Evolutionary conservation across 2,113 vertebrate species (phyloP).

Genomic region (Pycnonotus jocosus): DNA sequence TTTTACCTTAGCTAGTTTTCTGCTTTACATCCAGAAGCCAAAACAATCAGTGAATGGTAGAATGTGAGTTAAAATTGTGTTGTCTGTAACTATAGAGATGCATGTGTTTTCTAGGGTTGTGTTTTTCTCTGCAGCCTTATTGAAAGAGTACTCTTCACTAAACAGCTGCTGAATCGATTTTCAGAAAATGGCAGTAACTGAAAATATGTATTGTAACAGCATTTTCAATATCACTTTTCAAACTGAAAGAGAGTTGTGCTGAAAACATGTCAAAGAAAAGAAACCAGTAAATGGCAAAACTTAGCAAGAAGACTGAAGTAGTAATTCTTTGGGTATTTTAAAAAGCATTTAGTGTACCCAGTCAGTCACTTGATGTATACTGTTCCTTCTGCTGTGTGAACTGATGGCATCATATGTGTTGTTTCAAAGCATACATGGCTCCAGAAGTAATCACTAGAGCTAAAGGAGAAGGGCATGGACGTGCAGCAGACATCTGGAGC

Average conservation of each 20-base stretch:
- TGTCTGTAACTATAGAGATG: not conserved
- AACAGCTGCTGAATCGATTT: not conserved
- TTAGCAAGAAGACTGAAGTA: not conserved
- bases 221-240: not conserved
- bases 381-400: not conserved
- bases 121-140: not conserved
- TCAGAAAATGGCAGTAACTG: not conserved
- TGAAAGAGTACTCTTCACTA: not conserved
- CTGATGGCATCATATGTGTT: not conserved
- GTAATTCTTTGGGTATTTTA: not conserved
- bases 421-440: conserved; percentile 91
- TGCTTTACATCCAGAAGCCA: not conserved
- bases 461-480: conserved; percentile 95
- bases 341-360: not conserved
- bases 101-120: not conserved
- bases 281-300: not conserved
- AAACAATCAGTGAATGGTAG: not conserved
- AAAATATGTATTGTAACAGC: not conserved
- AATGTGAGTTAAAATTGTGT: not conserved
- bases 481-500: conserved; percentile 98
- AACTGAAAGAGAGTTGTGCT: not conserved
- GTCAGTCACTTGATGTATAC: not conserved
- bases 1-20: not conserved
- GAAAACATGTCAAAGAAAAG: not conserved
- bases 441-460: conserved; percentile 98